Conservation (phyloP, 2,797 vertebrate genomes). For the Gymnoscopelus microlampas region DNA sequence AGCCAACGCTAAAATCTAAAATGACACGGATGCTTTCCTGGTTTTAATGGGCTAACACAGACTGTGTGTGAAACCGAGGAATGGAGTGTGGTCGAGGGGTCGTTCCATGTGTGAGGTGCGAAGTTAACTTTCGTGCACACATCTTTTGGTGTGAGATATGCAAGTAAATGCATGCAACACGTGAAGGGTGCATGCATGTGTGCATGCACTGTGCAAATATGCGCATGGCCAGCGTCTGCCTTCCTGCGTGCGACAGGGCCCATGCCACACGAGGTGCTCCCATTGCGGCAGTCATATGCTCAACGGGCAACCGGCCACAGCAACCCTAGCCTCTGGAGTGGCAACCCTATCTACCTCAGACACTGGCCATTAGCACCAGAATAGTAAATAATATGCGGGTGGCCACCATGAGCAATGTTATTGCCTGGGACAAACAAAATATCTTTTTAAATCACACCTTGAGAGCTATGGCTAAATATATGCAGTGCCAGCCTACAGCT, state of each 20-base stretch:
- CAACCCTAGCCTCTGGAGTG: slow-evolving; percentile 81
- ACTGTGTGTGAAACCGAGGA: no score
- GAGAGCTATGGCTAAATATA: slow-evolving; percentile 59
- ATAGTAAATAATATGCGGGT: slow-evolving; percentile 89
- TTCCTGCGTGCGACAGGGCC: slow-evolving; percentile 24
- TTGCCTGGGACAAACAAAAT: slow-evolving; percentile 81
- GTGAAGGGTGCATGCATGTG: slow-evolving; percentile 12
- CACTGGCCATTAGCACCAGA: slow-evolving; percentile 87
- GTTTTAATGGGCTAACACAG: no score
- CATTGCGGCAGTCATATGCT: slow-evolving; percentile 87
- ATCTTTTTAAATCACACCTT: slow-evolving; percentile 79
- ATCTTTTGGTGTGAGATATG: neutral
- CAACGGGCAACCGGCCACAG: slow-evolving; percentile 82
- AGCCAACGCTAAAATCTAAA: no score
- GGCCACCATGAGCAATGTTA: slow-evolving; percentile 73
- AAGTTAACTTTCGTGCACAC: neutral
- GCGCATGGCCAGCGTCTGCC: no score
- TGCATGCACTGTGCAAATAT: slow-evolving; percentile 13
- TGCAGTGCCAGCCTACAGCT: neutral
- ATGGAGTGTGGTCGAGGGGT: no score
- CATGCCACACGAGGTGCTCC: slow-evolving; percentile 36
- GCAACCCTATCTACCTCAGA: slow-evolving; percentile 86
- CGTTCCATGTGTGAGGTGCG: no score
- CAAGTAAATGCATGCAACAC: neutral
- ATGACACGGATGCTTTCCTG: no score